Base-by-base conservation (phyloP, 2,888 invertebrate genomes). In the Sphinx pinastri region DNA sequence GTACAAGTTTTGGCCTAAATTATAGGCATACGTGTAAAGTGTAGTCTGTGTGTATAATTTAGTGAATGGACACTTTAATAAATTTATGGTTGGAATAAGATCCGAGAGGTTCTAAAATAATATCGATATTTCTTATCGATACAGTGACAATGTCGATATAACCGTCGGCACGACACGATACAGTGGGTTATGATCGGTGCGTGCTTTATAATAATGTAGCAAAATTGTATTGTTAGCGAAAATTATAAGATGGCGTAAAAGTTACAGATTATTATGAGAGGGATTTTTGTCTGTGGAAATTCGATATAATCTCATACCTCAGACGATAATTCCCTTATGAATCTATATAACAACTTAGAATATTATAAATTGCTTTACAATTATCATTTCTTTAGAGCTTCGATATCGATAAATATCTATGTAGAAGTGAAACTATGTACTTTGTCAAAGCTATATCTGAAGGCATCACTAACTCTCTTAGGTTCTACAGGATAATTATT, bases 151-250 rank as follows among this genome's bases (percentile, higher is more conserved):
- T 16, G 8, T 19, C 11, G 55, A 55, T 11, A 55, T 49, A 63
- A 63, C 49, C 68, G 73, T 71, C 74, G 73, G 77, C 74, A 74
- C 79, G 73, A 76, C 74, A 76, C 71, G 71, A 72, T 78, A 72
- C 72, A 72, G 73, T 75, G 76, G 73, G 73, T 76, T 69, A 71
- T 63, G 60, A 13, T 31, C 31, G 14, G 38, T 47, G 60, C 11
- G 47, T 60, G 60, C 45, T 49, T 16, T 45, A 47, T 47, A 49
- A 8, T 47, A 47, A 47, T 47, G 49, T 47, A 63, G 13, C 13
- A 11, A 49, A 63, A 47, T 60, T 47, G 13, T 63, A 47, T 47
- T 63, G 49, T 63, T 63, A 63, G 63, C 16, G 19, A 63, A 63
- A 19, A 63, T 38, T 59, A 16, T 63, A 19, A 19, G 19, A 63